phyloP scores from a whole-genome alignment of 2,797 vertebrate species.

The Microctenopoma lineatum region DNA sequence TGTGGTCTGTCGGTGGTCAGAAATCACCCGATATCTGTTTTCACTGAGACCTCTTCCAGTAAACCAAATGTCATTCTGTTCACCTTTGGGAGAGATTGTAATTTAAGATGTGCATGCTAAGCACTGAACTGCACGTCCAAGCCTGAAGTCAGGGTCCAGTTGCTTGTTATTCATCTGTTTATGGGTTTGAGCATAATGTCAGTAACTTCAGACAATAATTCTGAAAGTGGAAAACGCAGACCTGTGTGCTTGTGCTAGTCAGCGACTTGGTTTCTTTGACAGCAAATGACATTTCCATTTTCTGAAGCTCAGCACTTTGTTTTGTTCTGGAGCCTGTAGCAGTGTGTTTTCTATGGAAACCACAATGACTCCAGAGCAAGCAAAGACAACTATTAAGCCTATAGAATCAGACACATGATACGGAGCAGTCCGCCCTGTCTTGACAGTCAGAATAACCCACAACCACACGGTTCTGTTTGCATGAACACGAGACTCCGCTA shows the following conservation, averaged over 20 bases:
- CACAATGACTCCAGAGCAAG: slow-evolving; percentile 36
- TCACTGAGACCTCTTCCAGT: slow-evolving; percentile 77
- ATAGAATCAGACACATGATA: slow-evolving; percentile 69
- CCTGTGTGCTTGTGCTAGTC: slow-evolving; percentile 34
- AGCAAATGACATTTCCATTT: slow-evolving; percentile 65
- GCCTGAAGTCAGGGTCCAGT: slow-evolving; percentile 45
- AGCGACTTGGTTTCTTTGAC: slow-evolving; percentile 53
- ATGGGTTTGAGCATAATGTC: slow-evolving; percentile 62
- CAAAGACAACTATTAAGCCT: slow-evolving; percentile 63
- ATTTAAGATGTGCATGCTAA: slow-evolving; percentile 70
- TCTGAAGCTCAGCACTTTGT: slow-evolving; percentile 60
- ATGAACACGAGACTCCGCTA: slow-evolving; percentile 38
- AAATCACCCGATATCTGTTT: slow-evolving; percentile 81
- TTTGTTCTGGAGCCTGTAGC: slow-evolving; percentile 47
- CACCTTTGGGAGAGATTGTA: slow-evolving; percentile 74
- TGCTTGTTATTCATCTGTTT: slow-evolving; percentile 68
- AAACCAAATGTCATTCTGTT: slow-evolving; percentile 77
- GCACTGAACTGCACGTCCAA: slow-evolving; percentile 37
- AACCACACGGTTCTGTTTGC: slow-evolving; percentile 65
- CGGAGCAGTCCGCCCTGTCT: slow-evolving; percentile 70
- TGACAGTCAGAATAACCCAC: slow-evolving; percentile 62
- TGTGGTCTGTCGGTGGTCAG: slow-evolving; percentile 78
- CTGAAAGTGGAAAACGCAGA: slow-evolving; percentile 56
- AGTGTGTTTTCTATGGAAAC: slow-evolving; percentile 56
- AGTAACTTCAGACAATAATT: slow-evolving; percentile 55